These are phyloP conservation scores for Thermophis baileyi DNA, from an alignment of 2,113 vertebrate genomes.

Conservation along the genomic window DNA sequence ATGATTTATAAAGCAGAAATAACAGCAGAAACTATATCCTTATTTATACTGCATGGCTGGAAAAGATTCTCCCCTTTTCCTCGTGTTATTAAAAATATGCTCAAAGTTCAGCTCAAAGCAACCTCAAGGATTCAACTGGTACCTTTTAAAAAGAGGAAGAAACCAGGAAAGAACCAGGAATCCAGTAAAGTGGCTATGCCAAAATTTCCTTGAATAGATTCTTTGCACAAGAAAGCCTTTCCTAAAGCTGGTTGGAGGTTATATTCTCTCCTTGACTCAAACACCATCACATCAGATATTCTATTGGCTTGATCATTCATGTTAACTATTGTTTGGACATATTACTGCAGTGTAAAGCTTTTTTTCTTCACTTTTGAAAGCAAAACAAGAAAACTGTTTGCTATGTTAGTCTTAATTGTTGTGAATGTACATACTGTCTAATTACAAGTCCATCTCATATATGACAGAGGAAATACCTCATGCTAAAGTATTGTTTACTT, in stretches of 20 bases:
- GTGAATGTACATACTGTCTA: neutral
- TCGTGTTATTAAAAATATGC: neutral
- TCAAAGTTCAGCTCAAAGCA: neutral
- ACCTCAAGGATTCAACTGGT: neutral
- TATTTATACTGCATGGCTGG: constrained; percentile 14
- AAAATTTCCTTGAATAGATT: neutral
- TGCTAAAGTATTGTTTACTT: neutral
- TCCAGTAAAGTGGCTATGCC: neutral
- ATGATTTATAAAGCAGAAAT: neutral
- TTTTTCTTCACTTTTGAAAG: neutral
- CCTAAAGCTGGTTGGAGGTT: neutral
- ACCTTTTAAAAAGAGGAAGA: neutral
- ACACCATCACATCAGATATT: neutral
- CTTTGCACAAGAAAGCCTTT: neutral
- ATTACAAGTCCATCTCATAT: neutral
- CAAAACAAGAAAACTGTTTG: neutral
- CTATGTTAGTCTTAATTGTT: neutral
- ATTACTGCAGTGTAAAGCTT: neutral
- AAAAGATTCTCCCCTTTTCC: neutral
- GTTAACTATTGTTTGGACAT: neutral
- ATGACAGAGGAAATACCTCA: neutral
- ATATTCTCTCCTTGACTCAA: neutral
- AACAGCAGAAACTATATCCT: neutral
- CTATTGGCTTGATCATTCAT: neutral
- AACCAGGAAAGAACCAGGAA: neutral